These are phyloP conservation scores for Drosophila hydei DNA, from an alignment of 1,140 invertebrate genomes.

Conservation along the genomic window DNA sequence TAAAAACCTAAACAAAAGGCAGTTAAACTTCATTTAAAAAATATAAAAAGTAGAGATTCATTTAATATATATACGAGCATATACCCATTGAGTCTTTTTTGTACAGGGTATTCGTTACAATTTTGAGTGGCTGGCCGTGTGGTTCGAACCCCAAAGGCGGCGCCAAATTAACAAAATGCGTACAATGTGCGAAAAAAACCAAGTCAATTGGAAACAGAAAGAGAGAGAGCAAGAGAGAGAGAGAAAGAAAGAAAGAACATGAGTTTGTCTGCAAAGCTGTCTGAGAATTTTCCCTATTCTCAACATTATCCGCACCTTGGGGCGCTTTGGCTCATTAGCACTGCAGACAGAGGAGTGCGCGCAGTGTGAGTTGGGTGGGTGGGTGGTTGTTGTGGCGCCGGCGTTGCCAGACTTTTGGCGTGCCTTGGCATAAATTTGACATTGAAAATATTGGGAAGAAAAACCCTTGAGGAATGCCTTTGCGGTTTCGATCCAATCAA, in stretches of 20 bases:
- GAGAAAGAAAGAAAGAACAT: constrained; percentile 11
- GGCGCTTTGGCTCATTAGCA: constrained; percentile 83
- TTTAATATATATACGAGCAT: too few relatives aligned
- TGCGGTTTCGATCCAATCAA: neutral
- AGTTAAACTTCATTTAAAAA: too few relatives aligned
- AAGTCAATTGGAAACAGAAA: constrained; percentile 4
- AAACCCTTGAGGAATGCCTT: constrained; percentile 6
- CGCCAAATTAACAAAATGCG: constrained; percentile 78
- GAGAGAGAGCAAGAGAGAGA: neutral
- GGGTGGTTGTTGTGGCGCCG: neutral
- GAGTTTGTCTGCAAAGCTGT: constrained; percentile 51
- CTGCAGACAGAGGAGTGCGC: neutral
- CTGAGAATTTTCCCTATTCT: constrained; percentile 57
- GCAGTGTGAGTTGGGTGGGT: neutral
- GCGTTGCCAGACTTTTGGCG: constrained; percentile 61
- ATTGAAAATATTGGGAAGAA: constrained; percentile 56
- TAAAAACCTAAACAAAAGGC: too few relatives aligned
- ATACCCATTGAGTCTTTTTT: neutral
- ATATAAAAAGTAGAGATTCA: too few relatives aligned
- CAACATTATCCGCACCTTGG: constrained; percentile 64
- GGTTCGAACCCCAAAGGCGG: constrained; percentile 50
- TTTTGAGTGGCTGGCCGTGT: constrained; percentile 15
- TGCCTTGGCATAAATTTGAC: constrained; percentile 78
- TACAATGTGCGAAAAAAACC: constrained; percentile 70
- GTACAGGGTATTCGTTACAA: constrained; percentile 10